Conservation (phyloP, 1,140 invertebrate genomes). For the Drosophila nasuta region DNA sequence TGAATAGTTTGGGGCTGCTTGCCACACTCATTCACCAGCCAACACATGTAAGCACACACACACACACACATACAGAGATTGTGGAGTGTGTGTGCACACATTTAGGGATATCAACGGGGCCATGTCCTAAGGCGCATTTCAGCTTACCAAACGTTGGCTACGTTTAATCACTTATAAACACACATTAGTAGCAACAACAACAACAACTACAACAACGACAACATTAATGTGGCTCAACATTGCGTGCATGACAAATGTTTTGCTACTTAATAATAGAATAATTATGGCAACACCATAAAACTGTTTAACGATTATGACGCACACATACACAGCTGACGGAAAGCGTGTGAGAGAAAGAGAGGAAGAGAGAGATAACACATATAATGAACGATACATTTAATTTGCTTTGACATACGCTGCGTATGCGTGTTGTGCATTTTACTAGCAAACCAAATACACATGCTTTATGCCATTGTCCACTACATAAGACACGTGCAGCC, state of each 20-base stretch:
- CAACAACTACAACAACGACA: conserved; percentile 44
- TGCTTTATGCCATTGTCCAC: conserved; percentile 8
- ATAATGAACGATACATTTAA: conserved; percentile 15
- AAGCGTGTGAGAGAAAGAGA: conserved; percentile 5
- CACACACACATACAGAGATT: conserved; percentile 9
- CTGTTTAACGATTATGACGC: conserved; percentile 75
- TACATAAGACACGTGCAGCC: background rate
- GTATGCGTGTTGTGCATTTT: conserved; percentile 33
- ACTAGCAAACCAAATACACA: background rate
- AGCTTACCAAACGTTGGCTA: conserved; percentile 61
- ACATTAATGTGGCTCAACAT: conserved; percentile 48
- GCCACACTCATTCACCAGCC: conserved; percentile 43
- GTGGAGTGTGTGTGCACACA: conserved; percentile 21
- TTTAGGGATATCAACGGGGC: conserved; percentile 18
- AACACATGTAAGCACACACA: conserved; percentile 55
- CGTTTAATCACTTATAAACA: conserved; percentile 81
- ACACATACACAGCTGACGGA: conserved; percentile 39
- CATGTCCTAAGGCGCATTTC: conserved; percentile 42
- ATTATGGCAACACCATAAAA: conserved; percentile 80
- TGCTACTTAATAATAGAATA: conserved; percentile 82
- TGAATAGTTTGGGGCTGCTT: conserved; percentile 49
- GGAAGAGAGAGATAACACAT: conserved; percentile 2
- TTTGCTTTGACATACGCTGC: conserved; percentile 24
- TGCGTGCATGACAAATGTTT: conserved; percentile 80
- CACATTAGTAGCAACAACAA: background rate